Base-by-base conservation (phyloP, 2,113 vertebrate species). In the Neolamprologus toae region DNA sequence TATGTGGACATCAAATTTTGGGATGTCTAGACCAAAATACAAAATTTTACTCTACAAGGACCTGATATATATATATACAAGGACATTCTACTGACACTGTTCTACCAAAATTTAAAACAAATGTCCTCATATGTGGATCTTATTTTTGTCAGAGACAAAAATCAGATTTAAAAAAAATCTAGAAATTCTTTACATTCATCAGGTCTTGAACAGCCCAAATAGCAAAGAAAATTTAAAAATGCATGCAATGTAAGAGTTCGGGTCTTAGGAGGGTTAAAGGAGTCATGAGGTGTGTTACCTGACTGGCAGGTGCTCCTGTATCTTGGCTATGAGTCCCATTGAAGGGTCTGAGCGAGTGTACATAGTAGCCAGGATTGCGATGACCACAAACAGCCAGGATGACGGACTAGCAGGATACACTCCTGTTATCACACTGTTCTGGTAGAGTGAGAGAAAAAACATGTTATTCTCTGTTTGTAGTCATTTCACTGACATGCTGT, bases 331-430 rank as follows among this genome's bases (percentile, higher is more conserved):
- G 84, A 98, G 96, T 51, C 98, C 98, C 95, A 98, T 97, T 86
- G 98, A 98, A n/a, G 98, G 98, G 81, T 98, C 98, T 1, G 98
- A 97, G 84, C 98, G 97, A 3, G 97, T 97, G 93, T 97, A 97
- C 94, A 97, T 97, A 19, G 98, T 97, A 10, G 97, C 97, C 93
- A 98, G 95, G 85, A 98, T 98, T 0, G 98, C 97, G 11, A 97
- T 96, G 79, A 98, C 97, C 86, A 98, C 97, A 90, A 98, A 98
- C 3, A 98, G 95, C 98, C 98, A 98, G 80, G 98, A 98, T 88
- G 97, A 97, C 0, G 97, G 97, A 84, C 97, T 98, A 4, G 97
- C 98, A 2, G 98, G 98, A 89, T 97, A 97, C 4, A 98, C 97
- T 0, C 98, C 97, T 1, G 96, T 97, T 89, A 97, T 93, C 88